Evolutionary conservation across 2,113 vertebrate genomes (phyloP).

Genomic region (Ia io): DNA sequence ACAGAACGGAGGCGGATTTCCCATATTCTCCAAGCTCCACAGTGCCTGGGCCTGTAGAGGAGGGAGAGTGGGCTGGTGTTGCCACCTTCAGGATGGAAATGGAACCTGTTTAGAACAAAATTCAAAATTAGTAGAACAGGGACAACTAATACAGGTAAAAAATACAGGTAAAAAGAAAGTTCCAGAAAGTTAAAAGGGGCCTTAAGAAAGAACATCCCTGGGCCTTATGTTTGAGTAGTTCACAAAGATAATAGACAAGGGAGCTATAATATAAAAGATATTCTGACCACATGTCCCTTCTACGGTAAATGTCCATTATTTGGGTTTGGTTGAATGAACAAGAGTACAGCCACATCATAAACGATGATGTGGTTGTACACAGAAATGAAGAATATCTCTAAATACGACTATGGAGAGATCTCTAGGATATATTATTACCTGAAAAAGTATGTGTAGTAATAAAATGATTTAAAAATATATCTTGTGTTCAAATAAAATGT

Average conservation of each 20-base stretch:
- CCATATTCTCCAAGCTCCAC: neutral
- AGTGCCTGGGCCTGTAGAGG: accelerated
- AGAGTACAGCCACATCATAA: neutral
- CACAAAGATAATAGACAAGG: neutral
- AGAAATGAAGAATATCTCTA: neutral
- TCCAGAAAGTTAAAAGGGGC: neutral
- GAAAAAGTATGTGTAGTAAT: neutral
- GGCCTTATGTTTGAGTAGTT: neutral
- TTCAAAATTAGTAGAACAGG: neutral
- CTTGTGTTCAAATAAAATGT: neutral
- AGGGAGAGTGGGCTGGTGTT: neutral
- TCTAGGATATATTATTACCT: neutral
- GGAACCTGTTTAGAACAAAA: neutral
- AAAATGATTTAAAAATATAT: neutral
- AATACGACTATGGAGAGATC: neutral
- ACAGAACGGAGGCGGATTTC: neutral
- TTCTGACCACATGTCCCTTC: neutral
- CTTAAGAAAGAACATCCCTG: neutral
- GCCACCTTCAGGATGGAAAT: neutral
- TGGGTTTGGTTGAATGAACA: neutral
- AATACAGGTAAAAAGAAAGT: neutral
- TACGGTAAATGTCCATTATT: neutral
- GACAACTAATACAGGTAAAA: neutral
- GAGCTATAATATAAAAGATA: neutral
- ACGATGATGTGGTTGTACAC: neutral